Conservation (phyloP, 2,113 vertebrate species). For the Bos indicus region DNA sequence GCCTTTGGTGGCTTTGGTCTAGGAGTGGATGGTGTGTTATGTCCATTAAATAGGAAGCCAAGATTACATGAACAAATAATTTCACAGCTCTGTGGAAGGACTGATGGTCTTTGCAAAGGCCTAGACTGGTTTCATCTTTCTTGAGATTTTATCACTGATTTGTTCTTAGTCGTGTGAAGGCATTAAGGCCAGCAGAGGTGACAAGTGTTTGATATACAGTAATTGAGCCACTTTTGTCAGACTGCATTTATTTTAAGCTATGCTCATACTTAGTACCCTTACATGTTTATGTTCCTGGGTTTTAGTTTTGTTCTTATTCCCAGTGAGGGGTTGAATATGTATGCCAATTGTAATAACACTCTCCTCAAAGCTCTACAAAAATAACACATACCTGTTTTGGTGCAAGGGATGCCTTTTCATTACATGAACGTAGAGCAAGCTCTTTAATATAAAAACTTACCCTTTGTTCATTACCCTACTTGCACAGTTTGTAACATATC, state of each 20-base stretch:
- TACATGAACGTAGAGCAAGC: constrained; percentile 75
- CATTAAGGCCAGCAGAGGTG: constrained; percentile 90
- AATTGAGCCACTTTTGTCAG: constrained; percentile 92
- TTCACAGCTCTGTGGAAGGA: constrained; percentile 87
- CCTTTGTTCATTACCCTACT: constrained; percentile 80
- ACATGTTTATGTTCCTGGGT: constrained; percentile 68
- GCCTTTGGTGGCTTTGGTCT: constrained; percentile 80
- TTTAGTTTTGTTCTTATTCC: constrained; percentile 76
- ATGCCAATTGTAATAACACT: constrained; percentile 77
- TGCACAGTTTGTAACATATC: constrained; percentile 81
- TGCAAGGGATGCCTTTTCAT: constrained; percentile 51
- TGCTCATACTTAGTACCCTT: constrained; percentile 77
- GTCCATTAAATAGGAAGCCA: constrained; percentile 93
- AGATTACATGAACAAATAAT: constrained; percentile 94
- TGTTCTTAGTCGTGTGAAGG: constrained; percentile 94
- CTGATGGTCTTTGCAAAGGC: constrained; percentile 93
- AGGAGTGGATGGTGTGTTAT: constrained; percentile 83
- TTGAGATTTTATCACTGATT: constrained; percentile 96
- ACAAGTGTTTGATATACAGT: constrained; percentile 96
- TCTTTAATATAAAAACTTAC: constrained; percentile 77
- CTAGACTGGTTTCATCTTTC: constrained; percentile 95
- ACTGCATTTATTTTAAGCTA: constrained; percentile 87
- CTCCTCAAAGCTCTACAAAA: constrained; percentile 76
- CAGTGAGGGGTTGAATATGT: constrained; percentile 82
- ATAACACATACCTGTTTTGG: constrained; percentile 59